A percentile compares a stretch with the other conserved stretches of the same genome.
These are phyloP conservation scores for Circaetus gallicus DNA, from an alignment of 2,113 vertebrate genomes.

Conservation along the genomic window DNA sequence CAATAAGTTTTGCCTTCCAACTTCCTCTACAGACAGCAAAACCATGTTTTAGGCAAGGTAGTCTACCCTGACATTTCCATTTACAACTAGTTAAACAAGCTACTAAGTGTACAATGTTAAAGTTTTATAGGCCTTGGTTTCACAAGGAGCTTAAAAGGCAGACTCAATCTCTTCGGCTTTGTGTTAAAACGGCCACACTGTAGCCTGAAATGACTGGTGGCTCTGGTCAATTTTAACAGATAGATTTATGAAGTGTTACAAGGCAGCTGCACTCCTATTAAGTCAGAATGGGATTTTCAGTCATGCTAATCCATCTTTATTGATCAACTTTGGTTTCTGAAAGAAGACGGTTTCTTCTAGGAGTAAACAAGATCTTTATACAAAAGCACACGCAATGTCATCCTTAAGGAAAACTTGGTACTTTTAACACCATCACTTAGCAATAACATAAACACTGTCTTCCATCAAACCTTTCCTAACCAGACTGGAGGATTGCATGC, in stretches of 20 bases:
- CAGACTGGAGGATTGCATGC: neutral
- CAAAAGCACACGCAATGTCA: neutral
- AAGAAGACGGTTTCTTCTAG: neutral
- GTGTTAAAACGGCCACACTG: neutral
- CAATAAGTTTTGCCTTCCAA: neutral
- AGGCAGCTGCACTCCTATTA: neutral
- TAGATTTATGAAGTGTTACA: neutral
- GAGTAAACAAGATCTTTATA: neutral
- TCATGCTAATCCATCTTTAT: neutral
- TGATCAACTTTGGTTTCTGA: neutral
- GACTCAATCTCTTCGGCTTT: neutral
- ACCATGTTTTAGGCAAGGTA: neutral
- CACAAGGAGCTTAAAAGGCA: neutral
- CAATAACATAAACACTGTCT: neutral
- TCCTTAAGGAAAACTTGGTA: neutral
- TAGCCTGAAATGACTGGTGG: neutral
- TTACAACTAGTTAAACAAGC: neutral
- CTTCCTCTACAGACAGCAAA: neutral
- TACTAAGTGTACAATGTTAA: neutral
- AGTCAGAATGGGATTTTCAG: neutral
- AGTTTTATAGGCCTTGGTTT: neutral
- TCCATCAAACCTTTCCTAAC: neutral
- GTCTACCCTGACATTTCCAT: neutral
- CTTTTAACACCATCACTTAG: neutral
- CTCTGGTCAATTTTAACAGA: neutral